Percentiles rank a stretch among this genome's conserved stretches.
Evolutionary conservation across 2,113 vertebrate genomes (phyloP).

Genomic region (Lampris incognitus): DNA sequence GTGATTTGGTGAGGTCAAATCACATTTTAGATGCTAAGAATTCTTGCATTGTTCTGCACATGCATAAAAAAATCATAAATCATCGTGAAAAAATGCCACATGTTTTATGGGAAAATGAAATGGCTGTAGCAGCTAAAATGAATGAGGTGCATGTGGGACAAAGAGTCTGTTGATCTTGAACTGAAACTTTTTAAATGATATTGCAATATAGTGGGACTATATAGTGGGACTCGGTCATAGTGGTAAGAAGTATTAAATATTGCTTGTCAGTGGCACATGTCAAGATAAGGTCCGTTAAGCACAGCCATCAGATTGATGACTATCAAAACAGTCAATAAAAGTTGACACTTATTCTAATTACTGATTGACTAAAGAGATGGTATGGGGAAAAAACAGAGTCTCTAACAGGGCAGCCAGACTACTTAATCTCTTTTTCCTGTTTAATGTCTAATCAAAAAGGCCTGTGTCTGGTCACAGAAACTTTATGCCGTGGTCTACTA

Average conservation of each 20-base stretch:
- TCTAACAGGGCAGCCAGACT: slow-evolving; percentile 1
- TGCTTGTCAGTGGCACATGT: neutral
- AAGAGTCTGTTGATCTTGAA: too few species aligned
- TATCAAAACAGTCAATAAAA: slow-evolving; percentile 11
- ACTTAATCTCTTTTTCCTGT: slow-evolving; percentile 11
- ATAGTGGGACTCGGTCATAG: too few species aligned
- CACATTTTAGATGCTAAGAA: too few species aligned
- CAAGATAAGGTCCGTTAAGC: neutral
- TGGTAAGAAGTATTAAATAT: neutral
- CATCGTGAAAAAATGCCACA: too few species aligned
- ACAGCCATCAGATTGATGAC: neutral
- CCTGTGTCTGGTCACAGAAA: neutral
- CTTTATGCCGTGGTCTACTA: slow-evolving; percentile 4
- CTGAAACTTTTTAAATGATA: too few species aligned
- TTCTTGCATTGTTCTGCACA: too few species aligned
- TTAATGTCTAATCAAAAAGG: slow-evolving; percentile 40
- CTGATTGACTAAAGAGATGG: slow-evolving; percentile 6
- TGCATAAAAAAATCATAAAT: too few species aligned
- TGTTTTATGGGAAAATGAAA: too few species aligned
- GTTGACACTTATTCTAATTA: slow-evolving; percentile 15
- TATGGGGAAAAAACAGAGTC: slow-evolving; percentile 8
- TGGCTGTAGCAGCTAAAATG: too few species aligned
- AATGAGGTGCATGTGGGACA: too few species aligned
- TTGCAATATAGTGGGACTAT: too few species aligned
- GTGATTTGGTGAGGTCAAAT: too few species aligned